A percentile compares a stretch with the other conserved stretches of the same genome.
These are phyloP conservation scores for Luscinia luscinia DNA, from an alignment of 2,797 vertebrate species.

Conservation along the genomic window DNA sequence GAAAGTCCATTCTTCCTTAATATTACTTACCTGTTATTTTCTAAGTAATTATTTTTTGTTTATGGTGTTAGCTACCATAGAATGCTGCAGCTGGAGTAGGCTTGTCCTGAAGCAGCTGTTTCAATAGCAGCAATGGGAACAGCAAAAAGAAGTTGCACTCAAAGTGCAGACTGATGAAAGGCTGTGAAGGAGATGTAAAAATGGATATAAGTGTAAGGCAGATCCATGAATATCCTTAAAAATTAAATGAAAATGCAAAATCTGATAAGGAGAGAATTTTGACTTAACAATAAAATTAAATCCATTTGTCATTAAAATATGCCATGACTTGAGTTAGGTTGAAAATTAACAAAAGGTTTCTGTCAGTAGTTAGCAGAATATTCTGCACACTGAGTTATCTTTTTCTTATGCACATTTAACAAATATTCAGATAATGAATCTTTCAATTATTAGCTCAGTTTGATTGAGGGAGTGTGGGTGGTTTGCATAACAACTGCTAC, in stretches of 20 bases:
- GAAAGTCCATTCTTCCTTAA: not conserved
- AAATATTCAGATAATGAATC: not conserved
- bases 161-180: not conserved
- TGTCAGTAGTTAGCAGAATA: not conserved
- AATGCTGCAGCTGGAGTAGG: not conserved
- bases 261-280: not conserved
- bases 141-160: not conserved
- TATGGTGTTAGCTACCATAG: not conserved
- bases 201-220: not conserved
- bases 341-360: not conserved
- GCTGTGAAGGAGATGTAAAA: not conserved
- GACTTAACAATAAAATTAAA: not conserved
- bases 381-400: not conserved
- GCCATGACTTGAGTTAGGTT: not conserved
- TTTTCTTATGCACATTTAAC: not conserved
- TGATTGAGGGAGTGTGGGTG: not conserved
- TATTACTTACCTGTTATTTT: not conserved
- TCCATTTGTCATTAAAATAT: not conserved
- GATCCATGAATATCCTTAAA: not conserved
- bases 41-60: not conserved
- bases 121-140: not conserved
- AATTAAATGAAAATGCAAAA: not conserved
- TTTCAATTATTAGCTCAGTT: not conserved
- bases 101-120: not conserved
- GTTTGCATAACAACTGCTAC: slow-evolving; percentile 32